phyloP scores from a whole-genome alignment of 2,888 invertebrate genomes.

The Pheosia gnoma region DNA sequence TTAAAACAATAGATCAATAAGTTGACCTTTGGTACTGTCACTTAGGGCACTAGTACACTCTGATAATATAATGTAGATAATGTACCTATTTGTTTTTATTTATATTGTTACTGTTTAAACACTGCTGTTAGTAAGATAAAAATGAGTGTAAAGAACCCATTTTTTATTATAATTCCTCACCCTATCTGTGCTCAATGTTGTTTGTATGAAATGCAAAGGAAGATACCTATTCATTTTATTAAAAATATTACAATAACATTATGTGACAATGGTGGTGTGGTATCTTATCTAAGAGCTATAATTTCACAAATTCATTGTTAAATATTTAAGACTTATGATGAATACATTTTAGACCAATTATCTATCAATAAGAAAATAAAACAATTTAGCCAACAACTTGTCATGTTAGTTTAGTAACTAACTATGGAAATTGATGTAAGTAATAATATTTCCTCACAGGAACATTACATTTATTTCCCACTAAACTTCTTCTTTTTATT shows the following conservation, averaged over 20 bases:
- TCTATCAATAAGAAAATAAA: too few relatives aligned
- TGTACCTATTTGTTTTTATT: neutral
- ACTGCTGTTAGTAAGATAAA: neutral
- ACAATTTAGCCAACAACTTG: too few relatives aligned
- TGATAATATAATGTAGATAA: slow-evolving; percentile 6
- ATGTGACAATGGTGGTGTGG: neutral
- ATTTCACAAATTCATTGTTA: neutral
- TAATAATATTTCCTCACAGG: neutral
- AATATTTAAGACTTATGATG: neutral
- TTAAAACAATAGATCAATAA: slow-evolving; percentile 33
- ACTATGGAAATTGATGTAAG: too few relatives aligned
- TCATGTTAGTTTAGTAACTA: too few relatives aligned
- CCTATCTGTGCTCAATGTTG: neutral
- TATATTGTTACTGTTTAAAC: neutral
- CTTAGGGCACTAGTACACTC: slow-evolving; percentile 11
- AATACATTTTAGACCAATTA: too few relatives aligned
- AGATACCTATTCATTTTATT: neutral
- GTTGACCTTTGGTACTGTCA: slow-evolving; percentile 44
- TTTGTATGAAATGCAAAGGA: neutral
- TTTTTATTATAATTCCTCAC: neutral
- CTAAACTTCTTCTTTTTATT: too few relatives aligned
- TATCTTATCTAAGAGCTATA: neutral
- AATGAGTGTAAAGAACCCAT: neutral
- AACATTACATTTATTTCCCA: neutral
- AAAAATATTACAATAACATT: neutral